Base-by-base conservation (phyloP, 2,113 vertebrate genomes). In the Phyllostomus discolor region DNA sequence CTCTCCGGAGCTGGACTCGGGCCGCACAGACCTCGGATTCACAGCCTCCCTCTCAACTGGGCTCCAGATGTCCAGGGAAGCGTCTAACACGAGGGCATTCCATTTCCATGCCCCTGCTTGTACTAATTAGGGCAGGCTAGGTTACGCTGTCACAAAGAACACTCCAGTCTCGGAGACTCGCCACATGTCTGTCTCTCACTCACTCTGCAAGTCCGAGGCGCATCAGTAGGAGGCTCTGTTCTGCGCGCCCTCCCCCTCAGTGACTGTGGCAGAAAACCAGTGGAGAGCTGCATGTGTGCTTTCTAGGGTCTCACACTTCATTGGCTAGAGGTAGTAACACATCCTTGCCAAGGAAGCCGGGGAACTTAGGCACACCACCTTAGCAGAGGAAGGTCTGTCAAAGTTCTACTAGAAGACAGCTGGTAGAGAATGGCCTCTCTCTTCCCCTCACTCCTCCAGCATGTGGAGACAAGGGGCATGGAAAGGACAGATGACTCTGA, bases 41-140 rank as follows among this genome's bases (percentile, higher is more conserved):
- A 86, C 85, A 82, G 52, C 14, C 26, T 66, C 10, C 67, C 79
- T 91, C 89, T 85, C 73, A 50, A 3, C 57, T 41, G 79, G 91
- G 38, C 43, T 52, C 83, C 28, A 70, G 67, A 43, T 83, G 88
- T 82, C 54, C 62, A 35, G 48, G 38, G 38, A 35, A 50, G 50
- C 1, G 4, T 50, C 70, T 84, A 75, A 78, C 38, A 28, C 0
- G n/a, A 86, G 48, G 59, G 70, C 90, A 90, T 41, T 59, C 48
- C 26, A 10, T 41, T 41, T 38, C 50, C 11, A 9, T 24, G 69
- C 52, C 92, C 67, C 76, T 70, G 76, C 78, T 84, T 69, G 78
- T 59, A 73, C 22, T 52, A 43, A 50, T 84, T 62, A 83, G 35
- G 19, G 66, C 5, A 22, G 48, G 66, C 24, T 15, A 73, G 48